These are phyloP conservation scores for Papilio elwesi DNA, from an alignment of 2,888 invertebrate genomes.

Conservation along the genomic window DNA sequence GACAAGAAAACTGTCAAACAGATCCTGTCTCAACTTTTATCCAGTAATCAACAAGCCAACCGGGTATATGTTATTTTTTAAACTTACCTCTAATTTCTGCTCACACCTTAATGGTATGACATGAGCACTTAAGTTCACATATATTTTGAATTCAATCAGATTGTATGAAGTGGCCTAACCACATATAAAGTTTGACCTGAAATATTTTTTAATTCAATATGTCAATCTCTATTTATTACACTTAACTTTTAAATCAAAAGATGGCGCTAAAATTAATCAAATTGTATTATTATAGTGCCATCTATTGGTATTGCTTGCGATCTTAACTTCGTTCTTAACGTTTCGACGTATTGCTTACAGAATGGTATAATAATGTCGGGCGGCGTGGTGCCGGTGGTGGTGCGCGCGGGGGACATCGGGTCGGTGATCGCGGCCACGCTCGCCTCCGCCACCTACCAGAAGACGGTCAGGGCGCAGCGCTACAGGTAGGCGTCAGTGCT, in stretches of 20 bases:
- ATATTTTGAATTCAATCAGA: too few species aligned
- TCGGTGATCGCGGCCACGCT: conserved; percentile 79
- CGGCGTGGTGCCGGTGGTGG: conserved; percentile 74
- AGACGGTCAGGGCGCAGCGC: conserved; percentile 47
- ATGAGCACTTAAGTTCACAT: too few species aligned
- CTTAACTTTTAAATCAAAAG: too few species aligned
- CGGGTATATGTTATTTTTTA: conserved; percentile 60
- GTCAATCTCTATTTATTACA: too few species aligned
- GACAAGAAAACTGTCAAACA: conserved; percentile 80
- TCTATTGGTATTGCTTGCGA: not conserved
- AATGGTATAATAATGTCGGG: conserved; percentile 71
- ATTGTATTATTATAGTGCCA: too few species aligned
- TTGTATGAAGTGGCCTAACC: too few species aligned
- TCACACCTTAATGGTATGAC: too few species aligned
- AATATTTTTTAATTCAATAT: too few species aligned
- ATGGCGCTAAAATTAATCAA: too few species aligned
- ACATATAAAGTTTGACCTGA: too few species aligned
- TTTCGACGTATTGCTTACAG: conserved; percentile 47
- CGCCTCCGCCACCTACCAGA: conserved; percentile 70
- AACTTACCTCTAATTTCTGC: too few species aligned
- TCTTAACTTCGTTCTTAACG: not conserved
- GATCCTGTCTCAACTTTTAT: conserved; percentile 74
- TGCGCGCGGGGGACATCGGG: conserved; percentile 75
- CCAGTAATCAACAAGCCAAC: conserved; percentile 76
- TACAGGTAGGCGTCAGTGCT: conserved; percentile 39